Conservation (phyloP, 53 echinoderm and acorn worm species). For the Echinometra lucunter region DNA sequence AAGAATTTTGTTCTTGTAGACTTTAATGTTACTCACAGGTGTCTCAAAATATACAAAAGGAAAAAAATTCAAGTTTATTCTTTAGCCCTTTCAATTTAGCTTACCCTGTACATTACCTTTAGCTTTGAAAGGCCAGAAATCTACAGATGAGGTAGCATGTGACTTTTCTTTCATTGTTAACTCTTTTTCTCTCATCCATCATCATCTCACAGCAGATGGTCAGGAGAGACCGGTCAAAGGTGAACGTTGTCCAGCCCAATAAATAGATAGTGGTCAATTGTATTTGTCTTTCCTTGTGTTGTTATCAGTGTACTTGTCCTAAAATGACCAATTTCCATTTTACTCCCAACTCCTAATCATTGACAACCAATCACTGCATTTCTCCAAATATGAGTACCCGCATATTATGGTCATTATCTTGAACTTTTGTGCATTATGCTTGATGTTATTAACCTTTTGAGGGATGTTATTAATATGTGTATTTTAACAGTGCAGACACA, state of each 20-base stretch:
- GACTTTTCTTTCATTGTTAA: conserved; percentile 5
- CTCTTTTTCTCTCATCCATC: not conserved
- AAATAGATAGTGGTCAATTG: conserved; percentile 23
- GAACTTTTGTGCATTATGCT: not conserved
- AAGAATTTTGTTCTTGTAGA: too few species aligned
- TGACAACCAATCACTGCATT: not conserved
- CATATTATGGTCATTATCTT: not conserved
- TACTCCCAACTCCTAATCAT: not conserved
- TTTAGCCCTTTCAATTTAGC: too few species aligned
- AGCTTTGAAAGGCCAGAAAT: too few species aligned
- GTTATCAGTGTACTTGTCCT: not conserved
- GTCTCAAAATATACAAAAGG: too few species aligned
- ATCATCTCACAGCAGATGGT: conserved; percentile 60
- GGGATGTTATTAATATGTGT: not conserved
- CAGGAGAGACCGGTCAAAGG: conserved; percentile 72
- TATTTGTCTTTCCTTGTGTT: conserved; percentile 14
- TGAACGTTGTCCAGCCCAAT: conserved; percentile 30
- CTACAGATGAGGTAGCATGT: not conserved
- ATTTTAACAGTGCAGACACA: not conserved
- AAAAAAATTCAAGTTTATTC: too few species aligned
- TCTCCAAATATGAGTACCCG: not conserved
- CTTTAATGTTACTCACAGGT: too few species aligned
- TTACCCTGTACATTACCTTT: too few species aligned
- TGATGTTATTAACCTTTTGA: too few species aligned
- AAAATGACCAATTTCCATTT: not conserved